Evolutionary conservation across 2,888 invertebrate genomes (phyloP).

Genomic region (Sesamia inferens): DNA sequence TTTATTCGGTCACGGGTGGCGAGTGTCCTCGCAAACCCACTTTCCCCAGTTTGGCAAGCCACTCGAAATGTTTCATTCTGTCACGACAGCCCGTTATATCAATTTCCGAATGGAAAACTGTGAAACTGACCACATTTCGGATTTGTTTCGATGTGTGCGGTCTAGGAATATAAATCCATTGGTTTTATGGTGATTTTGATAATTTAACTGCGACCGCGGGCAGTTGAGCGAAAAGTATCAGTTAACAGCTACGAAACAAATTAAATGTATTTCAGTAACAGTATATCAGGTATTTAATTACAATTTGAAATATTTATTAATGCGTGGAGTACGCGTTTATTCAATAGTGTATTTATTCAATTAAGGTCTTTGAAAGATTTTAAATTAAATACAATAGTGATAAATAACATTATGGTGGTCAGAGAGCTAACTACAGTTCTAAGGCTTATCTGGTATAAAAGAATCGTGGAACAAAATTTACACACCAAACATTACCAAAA

Average conservation of each 20-base stretch:
- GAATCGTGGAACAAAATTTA: too few species aligned
- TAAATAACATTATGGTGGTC: too few species aligned
- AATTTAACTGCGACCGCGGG: not conserved
- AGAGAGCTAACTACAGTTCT: too few species aligned
- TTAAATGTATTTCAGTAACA: not conserved
- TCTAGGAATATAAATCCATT: conserved; percentile 44
- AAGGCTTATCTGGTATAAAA: too few species aligned
- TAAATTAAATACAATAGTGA: too few species aligned
- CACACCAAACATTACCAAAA: too few species aligned
- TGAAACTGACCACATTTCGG: conserved; percentile 55
- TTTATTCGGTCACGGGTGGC: conserved; percentile 73
- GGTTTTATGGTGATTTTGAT: conserved; percentile 31
- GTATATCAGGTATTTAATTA: not conserved
- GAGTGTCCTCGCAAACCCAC: conserved; percentile 76
- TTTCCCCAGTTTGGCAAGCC: conserved; percentile 79
- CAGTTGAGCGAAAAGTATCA: conserved; percentile 15
- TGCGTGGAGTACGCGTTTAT: not conserved
- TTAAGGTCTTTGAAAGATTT: too few species aligned
- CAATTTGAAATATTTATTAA: not conserved
- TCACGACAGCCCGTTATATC: conserved; percentile 66
- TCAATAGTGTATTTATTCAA: not conserved
- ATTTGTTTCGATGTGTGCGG: conserved; percentile 53
- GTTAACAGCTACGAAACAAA: not conserved
- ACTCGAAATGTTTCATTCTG: conserved; percentile 69
- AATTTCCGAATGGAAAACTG: conserved; percentile 67